These are phyloP conservation scores for Peromyscus maniculatus DNA, from an alignment of 2,113 vertebrate species.

Conservation along the genomic window DNA sequence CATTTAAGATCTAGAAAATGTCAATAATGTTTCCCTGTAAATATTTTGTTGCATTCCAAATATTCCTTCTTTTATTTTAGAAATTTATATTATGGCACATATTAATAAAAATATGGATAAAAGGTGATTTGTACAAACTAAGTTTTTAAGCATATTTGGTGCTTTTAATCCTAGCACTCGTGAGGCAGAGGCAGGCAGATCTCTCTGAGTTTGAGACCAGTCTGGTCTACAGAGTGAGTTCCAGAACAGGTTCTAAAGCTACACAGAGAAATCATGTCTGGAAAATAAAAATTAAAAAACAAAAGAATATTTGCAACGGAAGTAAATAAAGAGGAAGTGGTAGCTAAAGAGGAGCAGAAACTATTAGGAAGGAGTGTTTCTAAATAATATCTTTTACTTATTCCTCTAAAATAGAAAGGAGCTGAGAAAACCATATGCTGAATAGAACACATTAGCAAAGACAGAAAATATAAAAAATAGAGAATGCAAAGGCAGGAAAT, in stretches of 20 bases:
- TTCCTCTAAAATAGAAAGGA: background rate
- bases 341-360: background rate
- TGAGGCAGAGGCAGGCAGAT: too few relatives aligned
- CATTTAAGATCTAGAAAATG: background rate
- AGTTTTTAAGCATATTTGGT: background rate
- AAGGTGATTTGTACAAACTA: background rate
- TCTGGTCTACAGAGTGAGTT: too few relatives aligned
- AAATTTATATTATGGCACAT: background rate
- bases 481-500: background rate
- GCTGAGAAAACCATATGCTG: background rate
- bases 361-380: accelerated
- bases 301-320: background rate
- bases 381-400: background rate
- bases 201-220: too few relatives aligned
- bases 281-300: too few relatives aligned
- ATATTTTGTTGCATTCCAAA: background rate
- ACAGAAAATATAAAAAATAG: background rate
- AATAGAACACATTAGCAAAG: background rate
- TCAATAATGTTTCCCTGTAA: background rate
- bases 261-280: too few relatives aligned
- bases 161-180: too few relatives aligned
- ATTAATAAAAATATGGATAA: background rate
- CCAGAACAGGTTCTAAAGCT: too few relatives aligned
- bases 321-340: background rate
- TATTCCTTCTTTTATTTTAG: background rate